phyloP scores from a whole-genome alignment of 2,797 vertebrate species.

The Neosilurus mollespiculum region DNA sequence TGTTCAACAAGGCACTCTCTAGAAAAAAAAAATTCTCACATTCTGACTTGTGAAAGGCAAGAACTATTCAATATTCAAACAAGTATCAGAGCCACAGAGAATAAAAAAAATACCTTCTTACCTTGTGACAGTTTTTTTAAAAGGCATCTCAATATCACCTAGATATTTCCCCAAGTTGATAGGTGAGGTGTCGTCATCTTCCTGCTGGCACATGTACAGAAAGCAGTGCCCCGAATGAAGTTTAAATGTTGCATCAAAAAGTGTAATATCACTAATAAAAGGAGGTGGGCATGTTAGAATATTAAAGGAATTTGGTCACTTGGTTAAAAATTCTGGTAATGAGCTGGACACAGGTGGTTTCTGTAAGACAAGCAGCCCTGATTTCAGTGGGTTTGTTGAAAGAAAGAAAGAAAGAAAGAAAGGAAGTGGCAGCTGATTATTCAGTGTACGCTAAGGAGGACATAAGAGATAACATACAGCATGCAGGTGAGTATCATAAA shows the following conservation, averaged over 20 bases:
- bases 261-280: neutral
- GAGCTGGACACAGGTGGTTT: neutral
- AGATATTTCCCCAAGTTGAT: constrained; percentile 86
- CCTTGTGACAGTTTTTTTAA: constrained; percentile 89
- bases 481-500: too few species aligned
- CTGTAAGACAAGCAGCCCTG: neutral
- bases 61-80: constrained; percentile 11
- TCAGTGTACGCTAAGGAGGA: too few species aligned
- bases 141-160: constrained; percentile 85
- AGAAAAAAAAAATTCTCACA: constrained; percentile 45
- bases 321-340: neutral
- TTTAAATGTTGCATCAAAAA: neutral
- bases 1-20: constrained; percentile 87
- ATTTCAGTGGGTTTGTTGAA: neutral
- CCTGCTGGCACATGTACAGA: constrained; percentile 67
- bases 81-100: neutral
- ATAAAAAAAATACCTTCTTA: constrained; percentile 60
- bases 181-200: constrained; percentile 81
- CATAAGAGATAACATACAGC: too few species aligned
- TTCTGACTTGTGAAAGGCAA: constrained; percentile 1
- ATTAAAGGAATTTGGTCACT: too few species aligned
- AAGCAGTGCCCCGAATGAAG: neutral
- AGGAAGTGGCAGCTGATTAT: too few species aligned
- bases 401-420: too few species aligned
- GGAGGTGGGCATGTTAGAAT: neutral